Conservation (phyloP, 2,797 vertebrate genomes). For the Sebastes minor region DNA sequence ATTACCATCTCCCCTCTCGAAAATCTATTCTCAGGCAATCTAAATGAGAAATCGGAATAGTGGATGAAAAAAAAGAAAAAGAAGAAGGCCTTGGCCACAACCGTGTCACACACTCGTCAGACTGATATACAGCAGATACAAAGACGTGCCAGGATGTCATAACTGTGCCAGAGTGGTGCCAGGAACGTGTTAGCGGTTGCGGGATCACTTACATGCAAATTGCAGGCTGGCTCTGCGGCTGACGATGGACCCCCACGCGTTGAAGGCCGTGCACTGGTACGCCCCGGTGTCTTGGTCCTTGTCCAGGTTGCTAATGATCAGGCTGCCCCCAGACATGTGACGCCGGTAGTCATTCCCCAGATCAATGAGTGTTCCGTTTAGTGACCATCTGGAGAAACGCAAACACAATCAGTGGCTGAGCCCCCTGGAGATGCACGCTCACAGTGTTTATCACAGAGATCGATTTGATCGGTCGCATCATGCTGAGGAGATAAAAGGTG, state of each 20-base stretch:
- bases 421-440: conserved; percentile 63
- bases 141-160: conserved; percentile 29
- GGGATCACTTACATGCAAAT: conserved; percentile 88
- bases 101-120: conserved; percentile 27
- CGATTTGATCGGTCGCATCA: conserved; percentile 69
- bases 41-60: conserved; percentile 56
- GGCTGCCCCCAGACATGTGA: conserved; percentile 85
- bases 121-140: conserved; percentile 19
- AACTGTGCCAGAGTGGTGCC: conserved; percentile 7
- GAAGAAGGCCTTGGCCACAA: neutral
- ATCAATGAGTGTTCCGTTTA: conserved; percentile 89
- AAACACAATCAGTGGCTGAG: conserved; percentile 85
- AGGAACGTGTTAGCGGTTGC: conserved; percentile 17
- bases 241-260: conserved; percentile 82
- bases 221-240: conserved; percentile 86
- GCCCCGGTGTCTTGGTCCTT: conserved; percentile 85
- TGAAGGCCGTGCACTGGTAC: conserved; percentile 87
- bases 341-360: conserved; percentile 84
- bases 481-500: conserved; percentile 58
- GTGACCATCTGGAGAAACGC: conserved; percentile 89
- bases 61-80: conserved; percentile 17
- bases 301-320: conserved; percentile 86
- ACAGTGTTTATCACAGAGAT: conserved; percentile 77
- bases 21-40: conserved; percentile 68
- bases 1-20: conserved; percentile 71